Conservation (phyloP, 2,113 vertebrate genomes). For the Piliocolobus tephrosceles region DNA sequence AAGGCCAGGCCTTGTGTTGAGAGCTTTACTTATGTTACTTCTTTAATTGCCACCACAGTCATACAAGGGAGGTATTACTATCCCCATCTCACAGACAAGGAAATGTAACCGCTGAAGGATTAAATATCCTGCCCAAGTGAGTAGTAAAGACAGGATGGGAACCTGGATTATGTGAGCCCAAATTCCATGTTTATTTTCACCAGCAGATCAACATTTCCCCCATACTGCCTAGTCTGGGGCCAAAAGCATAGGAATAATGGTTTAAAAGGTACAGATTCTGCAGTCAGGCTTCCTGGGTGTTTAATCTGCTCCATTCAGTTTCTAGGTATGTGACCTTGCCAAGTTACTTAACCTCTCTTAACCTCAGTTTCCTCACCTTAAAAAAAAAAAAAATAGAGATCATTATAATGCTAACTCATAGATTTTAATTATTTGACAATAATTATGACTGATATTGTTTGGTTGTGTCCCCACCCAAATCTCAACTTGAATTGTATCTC, state of each 20-base stretch:
- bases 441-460: background rate
- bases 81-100: conserved; percentile 51
- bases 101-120: conserved; percentile 35
- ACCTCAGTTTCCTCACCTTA: background rate
- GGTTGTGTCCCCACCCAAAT: no score
- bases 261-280: background rate
- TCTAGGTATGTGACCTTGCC: background rate
- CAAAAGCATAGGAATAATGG: background rate
- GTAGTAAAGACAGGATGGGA: conserved; percentile 32
- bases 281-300: background rate
- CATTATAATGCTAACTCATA: background rate
- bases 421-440: conserved; percentile 27
- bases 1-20: background rate
- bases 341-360: conserved; percentile 2
- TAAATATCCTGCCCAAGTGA: conserved; percentile 37
- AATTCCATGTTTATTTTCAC: background rate
- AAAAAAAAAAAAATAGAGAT: background rate
- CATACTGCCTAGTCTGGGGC: background rate
- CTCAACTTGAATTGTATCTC: no score
- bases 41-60: conserved; percentile 31
- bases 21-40: background rate
- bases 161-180: background rate
- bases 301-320: background rate
- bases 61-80: background rate
- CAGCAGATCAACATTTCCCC: background rate